A percentile compares a stretch with the other conserved stretches of the same genome.
phyloP scores from a whole-genome alignment of 1,140 invertebrate species.

The Bradynema listronoti region DNA sequence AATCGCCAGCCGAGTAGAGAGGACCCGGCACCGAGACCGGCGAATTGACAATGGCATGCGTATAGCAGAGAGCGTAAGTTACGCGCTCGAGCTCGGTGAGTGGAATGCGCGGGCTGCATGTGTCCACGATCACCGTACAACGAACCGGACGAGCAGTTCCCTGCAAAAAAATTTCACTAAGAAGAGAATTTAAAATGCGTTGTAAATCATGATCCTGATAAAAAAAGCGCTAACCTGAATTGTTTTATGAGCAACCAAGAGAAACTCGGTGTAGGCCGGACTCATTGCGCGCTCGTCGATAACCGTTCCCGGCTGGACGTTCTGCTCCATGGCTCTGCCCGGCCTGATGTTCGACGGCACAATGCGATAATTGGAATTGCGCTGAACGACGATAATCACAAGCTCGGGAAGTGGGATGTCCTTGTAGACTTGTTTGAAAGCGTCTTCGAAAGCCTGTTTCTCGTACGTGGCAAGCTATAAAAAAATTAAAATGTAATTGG shows the following conservation, averaged over 20 bases:
- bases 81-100: conserved; percentile 19
- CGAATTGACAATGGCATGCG: conserved; percentile 21
- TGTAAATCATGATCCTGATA: background rate
- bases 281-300: conserved; percentile 22
- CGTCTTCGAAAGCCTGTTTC: background rate
- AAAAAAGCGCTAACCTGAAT: conserved; percentile 24
- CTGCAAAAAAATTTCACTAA: conserved; percentile 4
- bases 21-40: conserved; percentile 23
- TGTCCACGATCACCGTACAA: conserved; percentile 27
- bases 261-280: conserved; percentile 22
- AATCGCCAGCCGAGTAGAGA: conserved; percentile 21
- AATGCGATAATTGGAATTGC: conserved; percentile 27
- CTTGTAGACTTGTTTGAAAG: conserved; percentile 14
- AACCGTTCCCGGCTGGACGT: conserved; percentile 25
- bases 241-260: conserved; percentile 20
- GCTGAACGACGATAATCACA: conserved; percentile 23
- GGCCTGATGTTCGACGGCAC: conserved; percentile 13
- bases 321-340: conserved; percentile 19
- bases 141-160: conserved; percentile 30
- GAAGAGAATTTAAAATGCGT: background rate
- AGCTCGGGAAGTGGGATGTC: conserved; percentile 3
- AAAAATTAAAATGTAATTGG: conserved; percentile 14
- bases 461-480: conserved; percentile 16
- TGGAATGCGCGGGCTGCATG: conserved; percentile 6
- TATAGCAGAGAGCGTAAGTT: conserved; percentile 17